Percentiles rank a stretch among this genome's conserved stretches.
Conservation (phyloP, 2,113 vertebrate species). For the Irena cyanogastra region DNA sequence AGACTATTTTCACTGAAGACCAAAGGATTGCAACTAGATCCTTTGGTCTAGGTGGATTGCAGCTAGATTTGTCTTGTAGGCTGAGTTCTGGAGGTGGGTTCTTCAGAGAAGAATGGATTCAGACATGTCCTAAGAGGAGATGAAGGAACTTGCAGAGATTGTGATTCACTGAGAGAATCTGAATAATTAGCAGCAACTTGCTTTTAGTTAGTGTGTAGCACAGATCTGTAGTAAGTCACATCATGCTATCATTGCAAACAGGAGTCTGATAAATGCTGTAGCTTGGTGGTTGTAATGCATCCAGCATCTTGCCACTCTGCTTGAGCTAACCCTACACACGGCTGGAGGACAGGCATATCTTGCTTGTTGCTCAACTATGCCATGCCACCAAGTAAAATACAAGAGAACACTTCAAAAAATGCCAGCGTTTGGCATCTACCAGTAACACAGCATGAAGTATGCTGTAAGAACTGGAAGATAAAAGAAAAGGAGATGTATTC, state of each 20-base stretch:
- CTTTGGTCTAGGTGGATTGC: background rate
- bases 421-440: background rate
- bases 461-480: background rate
- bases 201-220: background rate
- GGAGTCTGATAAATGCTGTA: background rate
- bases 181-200: background rate
- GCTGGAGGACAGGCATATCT: background rate
- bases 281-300: background rate
- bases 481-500: background rate
- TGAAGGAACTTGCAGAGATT: background rate
- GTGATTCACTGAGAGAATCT: background rate
- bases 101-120: background rate
- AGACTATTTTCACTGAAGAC: background rate
- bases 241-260: background rate
- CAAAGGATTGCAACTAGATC: background rate
- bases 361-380: background rate
- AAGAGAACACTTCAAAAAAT: background rate
- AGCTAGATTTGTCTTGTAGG: background rate
- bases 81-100: background rate
- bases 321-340: fast-evolving
- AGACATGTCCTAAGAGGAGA: background rate
- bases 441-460: background rate
- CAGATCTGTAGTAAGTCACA: background rate
- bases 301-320: background rate
- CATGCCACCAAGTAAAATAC: background rate